Evolutionary conservation across 2,113 vertebrate species (phyloP), one percentile per base, ranked within the genome.

Genomic region (Eulemur macaco): DNA sequence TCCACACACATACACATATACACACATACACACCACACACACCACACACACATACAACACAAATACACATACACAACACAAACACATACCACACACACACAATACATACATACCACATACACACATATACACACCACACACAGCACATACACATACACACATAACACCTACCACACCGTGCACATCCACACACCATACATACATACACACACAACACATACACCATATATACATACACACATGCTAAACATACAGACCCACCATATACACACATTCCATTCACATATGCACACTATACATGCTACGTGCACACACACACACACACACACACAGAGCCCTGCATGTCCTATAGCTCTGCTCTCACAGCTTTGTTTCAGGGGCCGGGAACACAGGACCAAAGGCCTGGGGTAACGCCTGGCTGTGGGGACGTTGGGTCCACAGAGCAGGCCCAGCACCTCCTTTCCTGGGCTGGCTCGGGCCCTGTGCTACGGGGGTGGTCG

Each of bases 401-500:
- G 27, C 31, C 69, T 17, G 17, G 25, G 37, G 50, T 15, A 12
- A 69, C 3, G 7, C 23, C 25, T 29, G 15, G n/a, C 42, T 3
- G 1, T 5, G 5, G 56, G 31, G 15, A 64, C 42, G 27, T 56
- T 3, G 34, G 50, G 47, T 18, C 68, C 31, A 3, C 0, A 3
- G 60, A 5, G 23, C 56, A 31, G 4, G 37, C 66, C 39, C 39
- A 21, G 42, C 34, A 25, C 12, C 27, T 20, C 31, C 82, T 27
- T 58, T 37, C 78, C 83, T 71, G 45, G 20, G 27, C 42, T 69
- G 15, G 60, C 27, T 23, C 0, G 1, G 14, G 3, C 81, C 69
- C 2, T 5, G 0, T 9, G 21, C 37, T 18, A 6, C 18, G 6
- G 29, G 34, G n/a, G 15, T 9, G 6, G 6, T 2, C 64, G 21